These are phyloP conservation scores for Branchipolynoe longqiensis DNA, from an alignment of 2,888 invertebrate genomes.

Conservation along the genomic window DNA sequence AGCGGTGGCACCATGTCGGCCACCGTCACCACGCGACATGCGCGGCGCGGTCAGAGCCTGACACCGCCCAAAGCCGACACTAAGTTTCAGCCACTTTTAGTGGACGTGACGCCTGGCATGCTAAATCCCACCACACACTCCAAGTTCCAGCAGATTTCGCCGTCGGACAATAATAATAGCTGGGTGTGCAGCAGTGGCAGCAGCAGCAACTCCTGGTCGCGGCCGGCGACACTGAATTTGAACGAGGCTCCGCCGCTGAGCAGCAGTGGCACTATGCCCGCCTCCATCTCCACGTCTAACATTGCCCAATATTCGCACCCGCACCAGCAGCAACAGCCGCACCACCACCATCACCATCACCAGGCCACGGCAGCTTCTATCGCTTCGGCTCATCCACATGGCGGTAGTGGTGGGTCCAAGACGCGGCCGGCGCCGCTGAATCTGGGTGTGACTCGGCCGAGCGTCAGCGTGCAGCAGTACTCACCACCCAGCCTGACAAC, in stretches of 20 bases:
- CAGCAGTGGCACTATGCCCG: constrained; percentile 48
- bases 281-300: background rate
- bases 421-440: constrained; percentile 30
- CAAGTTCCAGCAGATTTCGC: constrained; percentile 58
- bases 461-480: constrained; percentile 8
- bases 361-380: background rate
- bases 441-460: constrained; percentile 6
- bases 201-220: constrained; percentile 30
- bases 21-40: background rate
- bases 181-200: constrained; percentile 31
- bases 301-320: constrained; percentile 35
- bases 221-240: constrained; percentile 54
- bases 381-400: background rate
- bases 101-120: constrained; percentile 27
- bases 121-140: constrained; percentile 13
- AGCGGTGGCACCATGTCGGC: background rate
- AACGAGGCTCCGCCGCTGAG: constrained; percentile 13
- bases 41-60: constrained; percentile 29
- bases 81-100: constrained; percentile 36
- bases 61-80: constrained; percentile 51
- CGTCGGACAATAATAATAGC: constrained; percentile 55
- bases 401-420: constrained; percentile 12
- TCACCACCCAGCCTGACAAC: constrained; percentile 35
- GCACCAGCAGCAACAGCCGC: constrained; percentile 31
- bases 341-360: constrained; percentile 14